Evolutionary conservation across 2,888 invertebrate species (phyloP).

Genomic region (Lithodes maja): DNA sequence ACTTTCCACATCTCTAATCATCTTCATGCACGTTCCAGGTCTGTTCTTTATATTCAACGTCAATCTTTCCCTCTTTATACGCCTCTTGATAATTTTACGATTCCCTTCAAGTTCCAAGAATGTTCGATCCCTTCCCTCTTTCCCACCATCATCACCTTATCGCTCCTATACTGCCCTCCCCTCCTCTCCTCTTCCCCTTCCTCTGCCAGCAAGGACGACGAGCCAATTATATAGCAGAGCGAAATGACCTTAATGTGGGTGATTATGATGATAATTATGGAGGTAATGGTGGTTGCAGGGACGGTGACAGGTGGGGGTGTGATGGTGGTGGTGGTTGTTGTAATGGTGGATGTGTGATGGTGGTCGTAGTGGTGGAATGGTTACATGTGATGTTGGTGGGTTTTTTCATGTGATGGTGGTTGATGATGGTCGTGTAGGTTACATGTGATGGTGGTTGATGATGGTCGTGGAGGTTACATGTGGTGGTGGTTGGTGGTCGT

Average conservation of each 20-base stretch:
- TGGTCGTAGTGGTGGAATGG: not conserved
- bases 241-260: slow-evolving; percentile 49
- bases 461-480: not conserved
- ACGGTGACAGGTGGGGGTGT: slow-evolving; percentile 34
- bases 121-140: not conserved
- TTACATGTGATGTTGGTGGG: slow-evolving; percentile 2
- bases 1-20: too few relatives aligned
- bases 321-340: slow-evolving; percentile 22
- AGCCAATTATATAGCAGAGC: slow-evolving; percentile 48
- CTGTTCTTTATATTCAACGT: too few relatives aligned
- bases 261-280: slow-evolving; percentile 50
- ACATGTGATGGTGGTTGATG: not conserved
- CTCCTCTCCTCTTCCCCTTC: not conserved
- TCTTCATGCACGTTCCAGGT: too few relatives aligned
- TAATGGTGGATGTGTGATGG: not conserved
- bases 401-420: not conserved
- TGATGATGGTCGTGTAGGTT: not conserved
- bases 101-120: too few relatives aligned
- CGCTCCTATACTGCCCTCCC: not conserved
- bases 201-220: slow-evolving; percentile 38
- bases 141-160: not conserved
- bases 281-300: slow-evolving; percentile 32
- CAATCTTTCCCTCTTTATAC: too few relatives aligned
- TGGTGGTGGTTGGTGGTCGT: too few relatives aligned
- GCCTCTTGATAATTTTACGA: too few relatives aligned